These are phyloP conservation scores for Alloplasta piceator DNA, from an alignment of 2,888 invertebrate species.

Conservation along the genomic window DNA sequence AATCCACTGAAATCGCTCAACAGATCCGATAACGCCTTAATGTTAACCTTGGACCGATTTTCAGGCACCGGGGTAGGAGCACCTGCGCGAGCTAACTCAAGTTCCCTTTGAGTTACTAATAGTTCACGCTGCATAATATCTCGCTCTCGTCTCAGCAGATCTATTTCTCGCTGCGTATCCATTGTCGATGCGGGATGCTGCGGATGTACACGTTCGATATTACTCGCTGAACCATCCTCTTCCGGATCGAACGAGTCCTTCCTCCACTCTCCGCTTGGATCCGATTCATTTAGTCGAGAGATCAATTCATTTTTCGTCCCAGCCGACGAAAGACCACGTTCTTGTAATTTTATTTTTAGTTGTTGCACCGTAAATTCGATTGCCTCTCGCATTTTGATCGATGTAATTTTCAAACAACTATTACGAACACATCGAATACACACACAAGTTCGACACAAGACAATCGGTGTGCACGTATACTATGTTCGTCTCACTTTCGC, in stretches of 20 bases:
- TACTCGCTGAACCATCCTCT: neutral
- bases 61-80: neutral
- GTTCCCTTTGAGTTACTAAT: neutral
- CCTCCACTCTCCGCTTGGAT: slow-evolving; percentile 12
- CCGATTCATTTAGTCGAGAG: neutral
- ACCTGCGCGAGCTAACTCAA: neutral
- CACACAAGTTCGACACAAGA: neutral
- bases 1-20: neutral
- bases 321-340: slow-evolving; percentile 1
- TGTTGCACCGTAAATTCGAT: neutral
- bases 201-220: neutral
- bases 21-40: neutral
- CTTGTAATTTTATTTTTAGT: neutral
- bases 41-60: neutral
- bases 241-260: neutral
- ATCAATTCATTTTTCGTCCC: slow-evolving; percentile 20
- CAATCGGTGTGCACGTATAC: neutral
- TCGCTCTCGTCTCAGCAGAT: slow-evolving; percentile 17
- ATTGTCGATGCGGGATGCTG: neutral
- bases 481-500: neutral
- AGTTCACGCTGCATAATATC: slow-evolving; percentile 22
- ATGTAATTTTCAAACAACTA: no score
- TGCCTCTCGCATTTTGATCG: neutral
- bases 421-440: no score
- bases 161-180: slow-evolving; percentile 18